These are phyloP conservation scores for Cheilosia scutellata DNA, from an alignment of 2,888 invertebrate genomes.

Conservation along the genomic window DNA sequence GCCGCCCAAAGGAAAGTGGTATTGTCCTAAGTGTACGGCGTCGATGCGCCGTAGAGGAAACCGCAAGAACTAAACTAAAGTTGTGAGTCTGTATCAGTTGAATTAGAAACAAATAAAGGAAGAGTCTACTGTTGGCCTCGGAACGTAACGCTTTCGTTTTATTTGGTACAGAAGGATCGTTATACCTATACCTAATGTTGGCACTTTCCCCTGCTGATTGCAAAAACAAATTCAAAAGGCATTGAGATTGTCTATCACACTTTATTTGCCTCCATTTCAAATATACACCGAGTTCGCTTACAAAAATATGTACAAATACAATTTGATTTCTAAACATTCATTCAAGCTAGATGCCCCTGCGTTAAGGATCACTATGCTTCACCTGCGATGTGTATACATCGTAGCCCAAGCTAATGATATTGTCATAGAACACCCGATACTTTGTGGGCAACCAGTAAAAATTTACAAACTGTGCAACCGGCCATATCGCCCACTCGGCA, in stretches of 20 bases:
- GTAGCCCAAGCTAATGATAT: constrained; percentile 92
- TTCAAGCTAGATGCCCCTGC: background rate
- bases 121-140: constrained; percentile 63
- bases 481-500: constrained; percentile 97
- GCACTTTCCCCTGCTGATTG: background rate
- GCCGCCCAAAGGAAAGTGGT: constrained; percentile 99
- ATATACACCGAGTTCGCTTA: constrained; percentile 1
- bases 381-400: constrained; percentile 94
- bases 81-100: constrained; percentile 2
- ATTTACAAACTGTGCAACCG: constrained; percentile 96
- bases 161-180: background rate
- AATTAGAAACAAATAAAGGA: constrained; percentile 29
- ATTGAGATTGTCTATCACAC: constrained; percentile 35
- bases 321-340: background rate
- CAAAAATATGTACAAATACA: constrained; percentile 29
- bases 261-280: constrained; percentile 3
- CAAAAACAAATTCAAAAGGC: background rate
- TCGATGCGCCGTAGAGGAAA: constrained; percentile 94
- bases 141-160: constrained; percentile 25
- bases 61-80: constrained; percentile 88
- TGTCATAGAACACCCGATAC: constrained; percentile 94
- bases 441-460: constrained; percentile 93
- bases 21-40: constrained; percentile 96
- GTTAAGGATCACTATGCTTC: constrained; percentile 85
- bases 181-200: background rate